phyloP scores from a whole-genome alignment of 2,113 vertebrate genomes.

The Nerophis lumbriciformis region DNA sequence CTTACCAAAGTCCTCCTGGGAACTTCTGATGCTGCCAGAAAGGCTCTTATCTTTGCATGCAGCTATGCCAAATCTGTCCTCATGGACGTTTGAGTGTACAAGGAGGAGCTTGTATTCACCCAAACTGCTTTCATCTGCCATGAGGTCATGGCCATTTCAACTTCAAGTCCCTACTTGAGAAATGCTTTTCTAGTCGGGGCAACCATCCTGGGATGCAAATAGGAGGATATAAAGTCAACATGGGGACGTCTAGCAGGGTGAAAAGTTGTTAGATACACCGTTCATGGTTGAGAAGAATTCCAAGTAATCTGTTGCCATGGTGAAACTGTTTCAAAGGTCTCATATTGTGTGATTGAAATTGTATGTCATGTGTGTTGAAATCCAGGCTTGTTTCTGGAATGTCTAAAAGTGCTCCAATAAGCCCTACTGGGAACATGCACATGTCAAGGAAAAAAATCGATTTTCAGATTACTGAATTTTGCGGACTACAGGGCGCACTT shows the following conservation, averaged over 20 bases:
- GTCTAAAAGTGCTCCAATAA: too few relatives aligned
- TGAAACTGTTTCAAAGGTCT: background rate
- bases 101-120: slow-evolving; percentile 31
- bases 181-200: background rate
- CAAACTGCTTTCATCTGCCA: slow-evolving; percentile 20
- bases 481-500: too few relatives aligned
- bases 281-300: too few relatives aligned
- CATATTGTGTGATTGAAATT: too few relatives aligned
- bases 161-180: background rate
- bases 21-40: slow-evolving; percentile 9
- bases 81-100: slow-evolving; percentile 18
- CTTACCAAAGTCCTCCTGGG: slow-evolving; percentile 5
- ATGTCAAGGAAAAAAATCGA: too few relatives aligned
- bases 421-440: too few relatives aligned
- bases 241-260: background rate
- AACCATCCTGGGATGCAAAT: background rate
- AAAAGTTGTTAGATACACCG: too few relatives aligned
- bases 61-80: slow-evolving; percentile 25
- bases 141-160: background rate
- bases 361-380: too few relatives aligned
- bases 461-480: too few relatives aligned
- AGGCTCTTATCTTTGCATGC: slow-evolving; percentile 17
- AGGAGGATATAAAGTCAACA: background rate
- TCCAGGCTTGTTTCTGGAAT: too few relatives aligned
- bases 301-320: background rate